Percentiles rank a stretch among this genome's conserved stretches.
phyloP scores from a whole-genome alignment of 1,140 invertebrate genomes.

The Lasioglossum baleicum region DNA sequence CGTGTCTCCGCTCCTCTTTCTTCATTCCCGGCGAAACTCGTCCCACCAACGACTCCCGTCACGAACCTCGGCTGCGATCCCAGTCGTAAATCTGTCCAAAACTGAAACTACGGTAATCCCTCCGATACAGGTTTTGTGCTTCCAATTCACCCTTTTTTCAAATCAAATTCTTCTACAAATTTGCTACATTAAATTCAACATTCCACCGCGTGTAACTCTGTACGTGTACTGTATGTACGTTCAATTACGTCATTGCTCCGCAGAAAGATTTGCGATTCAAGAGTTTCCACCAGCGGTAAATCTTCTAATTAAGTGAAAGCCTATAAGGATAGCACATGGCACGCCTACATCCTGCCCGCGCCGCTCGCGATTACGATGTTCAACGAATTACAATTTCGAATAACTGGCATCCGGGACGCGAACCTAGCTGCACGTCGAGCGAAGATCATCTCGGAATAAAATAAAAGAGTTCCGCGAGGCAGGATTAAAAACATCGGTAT shows the following conservation, averaged over 20 bases:
- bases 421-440: too few species aligned
- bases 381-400: conserved; percentile 24
- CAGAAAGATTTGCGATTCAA: background rate
- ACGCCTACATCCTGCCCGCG: conserved; percentile 37
- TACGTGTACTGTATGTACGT: too few species aligned
- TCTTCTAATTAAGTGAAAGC: conserved; percentile 35
- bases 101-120: too few species aligned
- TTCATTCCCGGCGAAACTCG: background rate
- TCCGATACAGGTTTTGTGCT: too few species aligned
- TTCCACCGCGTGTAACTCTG: too few species aligned
- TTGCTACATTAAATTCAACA: too few species aligned
- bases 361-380: conserved; percentile 23
- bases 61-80: background rate
- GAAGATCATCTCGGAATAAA: background rate
- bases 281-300: background rate
- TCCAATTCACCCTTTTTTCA: too few species aligned
- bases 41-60: background rate
- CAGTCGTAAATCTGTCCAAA: background rate
- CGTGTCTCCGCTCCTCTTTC: conserved; percentile 3
- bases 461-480: background rate
- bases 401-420: conserved; percentile 11
- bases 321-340: conserved; percentile 28
- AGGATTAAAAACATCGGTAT: background rate
- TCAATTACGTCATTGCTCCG: background rate
- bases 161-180: too few species aligned